A percentile compares a stretch with the other conserved stretches of the same genome.
phyloP scores from a whole-genome alignment of 2,113 vertebrate genomes.

The Probosciger aterrimus region DNA sequence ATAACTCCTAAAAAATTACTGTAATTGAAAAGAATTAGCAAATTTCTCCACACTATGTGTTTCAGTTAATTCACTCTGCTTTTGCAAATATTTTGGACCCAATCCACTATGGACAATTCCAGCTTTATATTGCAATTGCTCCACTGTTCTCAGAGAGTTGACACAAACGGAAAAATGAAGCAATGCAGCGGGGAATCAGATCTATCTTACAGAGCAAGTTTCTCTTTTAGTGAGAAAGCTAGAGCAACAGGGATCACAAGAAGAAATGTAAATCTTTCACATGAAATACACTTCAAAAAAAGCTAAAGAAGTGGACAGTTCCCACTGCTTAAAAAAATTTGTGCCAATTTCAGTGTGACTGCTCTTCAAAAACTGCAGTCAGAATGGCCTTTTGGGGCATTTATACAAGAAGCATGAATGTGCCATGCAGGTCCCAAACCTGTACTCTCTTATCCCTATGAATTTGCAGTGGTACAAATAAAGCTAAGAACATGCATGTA shows the following conservation, averaged over 20 bases:
- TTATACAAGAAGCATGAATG: not conserved
- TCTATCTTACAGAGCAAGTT: conserved; percentile 12
- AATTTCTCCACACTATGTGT: not conserved
- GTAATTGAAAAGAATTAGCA: not conserved
- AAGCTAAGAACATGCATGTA: not conserved
- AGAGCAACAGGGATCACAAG: not conserved
- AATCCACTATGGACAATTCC: not conserved
- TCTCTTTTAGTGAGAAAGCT: conserved; percentile 13
- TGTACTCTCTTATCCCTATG: not conserved
- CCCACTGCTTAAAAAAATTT: not conserved
- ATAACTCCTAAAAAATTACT: conserved; percentile 5
- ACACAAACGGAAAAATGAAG: conserved; percentile 11
- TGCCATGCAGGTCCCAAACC: not conserved
- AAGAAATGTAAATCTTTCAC: not conserved
- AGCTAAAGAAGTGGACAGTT: not conserved
- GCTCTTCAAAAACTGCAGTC: not conserved
- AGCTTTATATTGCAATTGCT: not conserved
- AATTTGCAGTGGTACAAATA: not conserved
- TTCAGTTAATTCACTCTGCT: not conserved
- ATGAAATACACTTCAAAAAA: not conserved
- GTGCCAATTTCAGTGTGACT: not conserved
- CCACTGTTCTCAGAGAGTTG: not conserved
- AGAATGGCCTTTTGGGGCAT: not conserved
- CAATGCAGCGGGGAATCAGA: not conserved
- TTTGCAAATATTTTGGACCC: not conserved